Evolutionary conservation across 2,113 vertebrate genomes (phyloP), one percentile per base, ranked within the genome.

Genomic region (Pungitius pungitius): DNA sequence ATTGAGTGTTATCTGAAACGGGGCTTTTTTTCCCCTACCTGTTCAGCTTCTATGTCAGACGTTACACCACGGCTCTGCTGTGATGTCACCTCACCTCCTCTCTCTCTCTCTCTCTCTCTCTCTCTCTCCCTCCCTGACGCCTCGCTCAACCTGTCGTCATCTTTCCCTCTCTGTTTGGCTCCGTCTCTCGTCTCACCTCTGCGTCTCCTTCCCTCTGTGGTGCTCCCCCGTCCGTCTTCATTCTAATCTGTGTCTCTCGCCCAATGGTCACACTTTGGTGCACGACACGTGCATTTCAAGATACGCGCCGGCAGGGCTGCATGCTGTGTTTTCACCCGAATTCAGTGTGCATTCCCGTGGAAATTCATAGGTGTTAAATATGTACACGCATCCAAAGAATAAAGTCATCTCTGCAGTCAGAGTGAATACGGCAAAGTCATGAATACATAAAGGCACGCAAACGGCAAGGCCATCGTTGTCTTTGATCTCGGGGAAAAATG

Each of bases 81-180:
- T 81, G 84, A 86, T 65, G 80, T 85, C 84, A 76, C 47, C 61
- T 30, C 35, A n/a, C n/a, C n/a, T n/a, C n/a, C n/a, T n/a, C n/a
- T n/a, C n/a, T n/a, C n/a, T n/a, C 30, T 52, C 61, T 30, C 40
- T 52, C 61, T 30, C 40, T 52, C 61, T 30, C 40, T 47, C 51
- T 2, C 80, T 3, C 80, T 59, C 73, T 42, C 47, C 24, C 60
- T 40, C 64, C 35, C 55, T 20, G 45, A 45, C 42, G 64, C 13
- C 35, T 65, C 35, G 1, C 59, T 65, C 12, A 8, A 26, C 59
- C 33, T 51, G 47, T 45, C 42, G 11, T 74, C 61, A 52, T 24
- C 37, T 20, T 17, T 11, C 30, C 20, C 3, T 62, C 64, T 26
- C 43, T 11, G 0, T 42, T 17, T 13, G 2, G 0, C 3, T 52